Percentiles rank a stretch among this genome's conserved stretches.
Conservation (phyloP, 1,140 invertebrate species). For the Calephelis virginiensis region DNA sequence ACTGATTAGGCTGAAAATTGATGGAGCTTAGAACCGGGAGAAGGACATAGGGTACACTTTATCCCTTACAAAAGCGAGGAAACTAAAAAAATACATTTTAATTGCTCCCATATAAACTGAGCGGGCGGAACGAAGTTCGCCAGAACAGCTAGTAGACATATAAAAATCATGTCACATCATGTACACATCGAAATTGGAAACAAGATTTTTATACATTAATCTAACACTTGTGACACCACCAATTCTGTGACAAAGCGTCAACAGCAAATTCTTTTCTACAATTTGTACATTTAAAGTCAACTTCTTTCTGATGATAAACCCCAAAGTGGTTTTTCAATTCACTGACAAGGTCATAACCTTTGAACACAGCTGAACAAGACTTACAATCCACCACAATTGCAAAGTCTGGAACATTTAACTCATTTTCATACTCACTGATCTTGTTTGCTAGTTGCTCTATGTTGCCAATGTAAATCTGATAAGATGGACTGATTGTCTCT, state of each 20-base stretch:
- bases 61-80: no score
- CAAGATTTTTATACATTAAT: no score
- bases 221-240: constrained; percentile 45
- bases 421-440: not conserved
- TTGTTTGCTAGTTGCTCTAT: not conserved
- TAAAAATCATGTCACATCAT: no score
- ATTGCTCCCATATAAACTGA: no score
- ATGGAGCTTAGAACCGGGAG: no score
- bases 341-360: constrained; percentile 5
- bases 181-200: no score
- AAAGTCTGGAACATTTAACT: not conserved
- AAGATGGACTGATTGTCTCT: constrained; percentile 41
- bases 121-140: no score
- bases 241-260: constrained; percentile 30
- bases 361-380: constrained; percentile 32
- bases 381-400: constrained; percentile 32
- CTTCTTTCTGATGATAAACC: constrained; percentile 32
- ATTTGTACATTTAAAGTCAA: constrained; percentile 42
- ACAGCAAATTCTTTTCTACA: constrained; percentile 39
- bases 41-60: no score
- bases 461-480: constrained; percentile 25
- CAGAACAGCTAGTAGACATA: no score
- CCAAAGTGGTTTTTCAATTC: constrained; percentile 37
- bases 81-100: no score
- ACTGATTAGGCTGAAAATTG: no score